A percentile compares a stretch with the other conserved stretches of the same genome.
These are phyloP conservation scores for Callaeas wilsoni DNA, from an alignment of 2,113 vertebrate species.

Conservation along the genomic window DNA sequence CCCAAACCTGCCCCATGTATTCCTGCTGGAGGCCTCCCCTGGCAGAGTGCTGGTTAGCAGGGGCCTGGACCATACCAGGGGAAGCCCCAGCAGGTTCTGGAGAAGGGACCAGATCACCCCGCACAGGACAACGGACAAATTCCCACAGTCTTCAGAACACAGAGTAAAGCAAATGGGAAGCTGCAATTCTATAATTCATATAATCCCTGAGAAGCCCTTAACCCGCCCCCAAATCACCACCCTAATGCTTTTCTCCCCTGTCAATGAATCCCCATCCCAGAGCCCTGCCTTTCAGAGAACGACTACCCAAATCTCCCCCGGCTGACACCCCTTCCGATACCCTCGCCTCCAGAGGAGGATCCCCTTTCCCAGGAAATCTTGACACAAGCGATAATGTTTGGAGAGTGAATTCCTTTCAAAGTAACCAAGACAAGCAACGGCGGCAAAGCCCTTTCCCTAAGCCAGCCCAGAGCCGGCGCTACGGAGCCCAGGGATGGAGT, in stretches of 20 bases:
- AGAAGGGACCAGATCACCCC: constrained; percentile 36
- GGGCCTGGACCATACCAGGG: neutral
- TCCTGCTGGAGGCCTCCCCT: neutral
- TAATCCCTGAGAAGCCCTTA: constrained; percentile 77
- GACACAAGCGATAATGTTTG: constrained; percentile 51
- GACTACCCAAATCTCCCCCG: neutral
- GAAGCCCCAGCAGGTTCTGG: constrained; percentile 40
- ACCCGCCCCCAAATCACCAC: constrained; percentile 68
- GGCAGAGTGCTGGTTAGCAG: neutral
- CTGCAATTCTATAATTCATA: constrained; percentile 74
- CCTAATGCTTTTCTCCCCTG: constrained; percentile 49
- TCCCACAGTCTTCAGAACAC: constrained; percentile 46
- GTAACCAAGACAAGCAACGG: constrained; percentile 55
- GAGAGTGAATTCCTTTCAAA: constrained; percentile 72
- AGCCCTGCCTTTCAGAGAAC: constrained; percentile 33
- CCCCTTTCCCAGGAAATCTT: constrained; percentile 39
- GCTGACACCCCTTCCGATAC: neutral
- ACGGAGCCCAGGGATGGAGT: constrained; percentile 47
- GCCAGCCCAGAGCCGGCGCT: constrained; percentile 20
- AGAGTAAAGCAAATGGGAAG: constrained; percentile 67
- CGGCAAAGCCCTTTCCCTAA: constrained; percentile 56
- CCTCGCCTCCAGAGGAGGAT: neutral
- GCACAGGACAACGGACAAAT: constrained; percentile 21
- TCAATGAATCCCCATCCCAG: constrained; percentile 13
- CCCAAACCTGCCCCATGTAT: constrained; percentile 46